Percentiles rank a stretch among this genome's conserved stretches.
Conservation (phyloP, 2,113 vertebrate genomes). For the Lanius collurio region DNA sequence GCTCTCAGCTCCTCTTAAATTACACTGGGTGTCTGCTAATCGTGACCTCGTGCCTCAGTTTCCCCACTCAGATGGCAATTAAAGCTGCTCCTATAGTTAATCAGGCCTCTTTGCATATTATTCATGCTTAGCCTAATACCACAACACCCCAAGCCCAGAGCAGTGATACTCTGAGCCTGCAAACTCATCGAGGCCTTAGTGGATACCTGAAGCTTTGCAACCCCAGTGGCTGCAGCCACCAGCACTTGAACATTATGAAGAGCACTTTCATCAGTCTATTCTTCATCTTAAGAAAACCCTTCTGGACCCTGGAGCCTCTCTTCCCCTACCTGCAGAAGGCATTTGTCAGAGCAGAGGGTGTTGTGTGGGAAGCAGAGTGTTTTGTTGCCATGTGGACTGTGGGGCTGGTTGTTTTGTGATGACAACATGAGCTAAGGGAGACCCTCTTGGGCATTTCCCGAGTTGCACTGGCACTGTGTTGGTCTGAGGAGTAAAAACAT, state of each 20-base stretch:
- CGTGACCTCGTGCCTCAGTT: rapidly evolving
- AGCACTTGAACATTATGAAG: rapidly evolving
- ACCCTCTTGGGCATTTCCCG: neutral
- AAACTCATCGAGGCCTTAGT: rapidly evolving
- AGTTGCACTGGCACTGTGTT: neutral
- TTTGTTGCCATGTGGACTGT: neutral
- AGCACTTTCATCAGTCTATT: neutral
- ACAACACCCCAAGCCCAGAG: rapidly evolving
- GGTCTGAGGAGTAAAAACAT: neutral
- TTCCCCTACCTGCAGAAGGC: neutral
- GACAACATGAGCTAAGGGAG: neutral
- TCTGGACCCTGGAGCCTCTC: neutral
- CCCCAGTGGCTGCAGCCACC: rapidly evolving
- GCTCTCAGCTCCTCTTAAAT: neutral
- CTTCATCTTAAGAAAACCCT: neutral
- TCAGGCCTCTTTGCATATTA: rapidly evolving
- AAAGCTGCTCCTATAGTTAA: neutral
- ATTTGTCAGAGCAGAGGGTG: neutral
- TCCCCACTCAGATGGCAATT: neutral
- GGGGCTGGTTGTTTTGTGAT: neutral
- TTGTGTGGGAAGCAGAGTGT: neutral
- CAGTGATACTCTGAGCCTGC: no score
- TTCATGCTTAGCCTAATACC: neutral
- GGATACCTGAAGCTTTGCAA: neutral
- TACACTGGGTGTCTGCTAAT: neutral